Percentiles rank a stretch among this genome's conserved stretches.
Conservation (phyloP, 1,140 invertebrate genomes). For the Hylaeus volcanicus region DNA sequence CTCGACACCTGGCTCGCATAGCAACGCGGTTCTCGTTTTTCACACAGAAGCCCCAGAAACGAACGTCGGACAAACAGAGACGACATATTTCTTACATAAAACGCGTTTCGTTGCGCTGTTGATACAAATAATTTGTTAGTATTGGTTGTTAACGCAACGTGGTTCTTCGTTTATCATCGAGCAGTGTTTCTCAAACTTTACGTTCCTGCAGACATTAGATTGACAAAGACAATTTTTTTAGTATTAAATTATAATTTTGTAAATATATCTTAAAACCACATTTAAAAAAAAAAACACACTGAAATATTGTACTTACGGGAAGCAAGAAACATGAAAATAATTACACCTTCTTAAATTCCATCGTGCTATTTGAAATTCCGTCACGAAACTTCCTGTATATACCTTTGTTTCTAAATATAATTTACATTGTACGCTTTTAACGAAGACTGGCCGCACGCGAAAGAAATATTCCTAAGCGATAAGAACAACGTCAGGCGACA, state of each 20-base stretch:
- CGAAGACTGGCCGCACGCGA: background rate
- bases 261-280: too few relatives aligned
- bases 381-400: background rate
- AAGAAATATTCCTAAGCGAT: conserved; percentile 20
- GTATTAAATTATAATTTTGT: too few relatives aligned
- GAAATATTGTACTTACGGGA: conserved; percentile 14
- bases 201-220: too few relatives aligned
- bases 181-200: too few relatives aligned
- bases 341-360: conserved; percentile 6
- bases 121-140: background rate
- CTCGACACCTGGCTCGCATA: conserved; percentile 24
- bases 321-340: conserved; percentile 23
- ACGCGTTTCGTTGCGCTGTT: background rate
- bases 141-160: background rate
- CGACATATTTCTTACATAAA: background rate
- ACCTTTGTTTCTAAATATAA: conserved; percentile 24
- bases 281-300: background rate
- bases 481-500: background rate
- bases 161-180: too few relatives aligned
- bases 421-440: background rate
- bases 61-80: background rate
- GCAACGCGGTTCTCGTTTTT: conserved; percentile 22
- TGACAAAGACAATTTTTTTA: too few relatives aligned
- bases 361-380: background rate
- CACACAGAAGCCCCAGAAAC: background rate